phyloP scores from a whole-genome alignment of 2,888 invertebrate genomes.

The Noctuana brunneofusca region DNA sequence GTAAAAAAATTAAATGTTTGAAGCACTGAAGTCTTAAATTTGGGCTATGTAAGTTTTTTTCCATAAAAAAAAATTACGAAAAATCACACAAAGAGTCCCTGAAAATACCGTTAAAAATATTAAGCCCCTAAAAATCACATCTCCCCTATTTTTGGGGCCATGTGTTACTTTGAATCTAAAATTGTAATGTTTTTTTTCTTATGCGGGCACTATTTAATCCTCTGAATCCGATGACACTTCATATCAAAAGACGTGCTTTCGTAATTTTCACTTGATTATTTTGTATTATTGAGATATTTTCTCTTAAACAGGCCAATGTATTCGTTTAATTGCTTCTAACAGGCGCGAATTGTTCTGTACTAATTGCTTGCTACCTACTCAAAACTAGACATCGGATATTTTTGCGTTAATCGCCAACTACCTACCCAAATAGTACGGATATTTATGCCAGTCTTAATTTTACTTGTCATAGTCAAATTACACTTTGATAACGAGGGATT shows the following conservation, averaged over 20 bases:
- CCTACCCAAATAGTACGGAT: not conserved
- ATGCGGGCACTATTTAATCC: too few species aligned
- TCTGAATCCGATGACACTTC: too few species aligned
- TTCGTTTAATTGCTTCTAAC: not conserved
- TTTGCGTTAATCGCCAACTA: not conserved
- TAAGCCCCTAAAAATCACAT: too few species aligned
- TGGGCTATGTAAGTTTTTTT: too few species aligned
- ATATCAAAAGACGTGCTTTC: not conserved
- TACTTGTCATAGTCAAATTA: not conserved
- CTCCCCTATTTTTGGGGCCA: too few species aligned
- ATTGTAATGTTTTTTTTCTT: not conserved
- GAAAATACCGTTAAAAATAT: too few species aligned
- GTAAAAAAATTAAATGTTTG: too few species aligned
- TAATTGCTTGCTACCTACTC: slow-evolving; percentile 1
- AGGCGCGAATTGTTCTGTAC: slow-evolving; percentile 1
- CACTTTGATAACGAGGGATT: not conserved
- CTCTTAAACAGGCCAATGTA: not conserved
- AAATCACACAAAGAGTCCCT: too few species aligned
- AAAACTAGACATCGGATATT: not conserved
- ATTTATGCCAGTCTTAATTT: not conserved
- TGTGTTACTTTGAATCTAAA: too few species aligned
- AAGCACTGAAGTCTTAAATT: too few species aligned
- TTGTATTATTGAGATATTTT: not conserved
- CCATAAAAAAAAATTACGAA: too few species aligned
- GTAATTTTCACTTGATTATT: not conserved